These are phyloP conservation scores for Poeciliopsis turrubarensis DNA, from an alignment of 2,113 vertebrate genomes.

Conservation along the genomic window DNA sequence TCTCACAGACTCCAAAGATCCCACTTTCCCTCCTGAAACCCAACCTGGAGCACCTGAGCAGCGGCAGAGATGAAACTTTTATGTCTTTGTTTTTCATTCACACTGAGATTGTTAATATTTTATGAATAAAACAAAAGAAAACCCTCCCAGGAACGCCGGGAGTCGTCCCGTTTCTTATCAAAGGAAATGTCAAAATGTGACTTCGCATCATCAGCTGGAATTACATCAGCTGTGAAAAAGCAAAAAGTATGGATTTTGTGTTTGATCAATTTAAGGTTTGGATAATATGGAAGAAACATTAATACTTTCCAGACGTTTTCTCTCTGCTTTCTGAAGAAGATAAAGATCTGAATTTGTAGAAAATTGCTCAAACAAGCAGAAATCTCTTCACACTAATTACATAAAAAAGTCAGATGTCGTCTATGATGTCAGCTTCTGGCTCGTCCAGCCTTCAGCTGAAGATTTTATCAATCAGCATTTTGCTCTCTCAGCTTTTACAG, in stretches of 20 bases:
- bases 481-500: too few relatives aligned
- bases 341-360: background rate
- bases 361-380: background rate
- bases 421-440: background rate
- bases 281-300: too few relatives aligned
- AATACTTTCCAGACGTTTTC: background rate
- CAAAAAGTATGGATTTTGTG: too few relatives aligned
- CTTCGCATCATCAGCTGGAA: too few relatives aligned
- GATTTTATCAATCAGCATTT: too few relatives aligned
- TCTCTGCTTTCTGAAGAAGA: background rate
- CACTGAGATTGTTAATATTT: background rate
- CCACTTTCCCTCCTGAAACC: background rate
- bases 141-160: too few relatives aligned
- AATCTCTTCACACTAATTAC: background rate
- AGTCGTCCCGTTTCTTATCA: too few relatives aligned
- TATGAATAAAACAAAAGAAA: background rate
- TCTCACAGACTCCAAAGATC: slow-evolving; percentile 36
- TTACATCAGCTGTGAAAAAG: too few relatives aligned
- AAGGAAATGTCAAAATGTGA: too few relatives aligned
- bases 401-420: background rate
- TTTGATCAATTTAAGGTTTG: too few relatives aligned
- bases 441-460: background rate
- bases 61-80: too few relatives aligned
- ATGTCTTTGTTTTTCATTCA: background rate
- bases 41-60: too few relatives aligned